phyloP scores from a whole-genome alignment of 2,888 invertebrate genomes.

The Belgica antarctica region DNA sequence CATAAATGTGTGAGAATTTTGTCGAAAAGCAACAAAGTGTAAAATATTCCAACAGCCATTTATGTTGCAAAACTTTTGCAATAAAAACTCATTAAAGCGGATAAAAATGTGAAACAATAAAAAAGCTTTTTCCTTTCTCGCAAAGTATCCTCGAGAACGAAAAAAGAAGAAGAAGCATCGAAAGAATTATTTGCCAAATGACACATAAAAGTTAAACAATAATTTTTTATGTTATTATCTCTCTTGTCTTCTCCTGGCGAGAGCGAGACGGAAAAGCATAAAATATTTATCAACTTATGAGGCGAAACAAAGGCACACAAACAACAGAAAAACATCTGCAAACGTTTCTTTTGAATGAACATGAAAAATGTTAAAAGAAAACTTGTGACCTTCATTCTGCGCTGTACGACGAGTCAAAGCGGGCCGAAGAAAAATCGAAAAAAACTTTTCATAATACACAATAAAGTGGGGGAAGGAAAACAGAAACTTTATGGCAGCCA shows the following conservation, averaged over 20 bases:
- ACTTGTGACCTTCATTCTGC: background rate
- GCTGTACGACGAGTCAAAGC: background rate
- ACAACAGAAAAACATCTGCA: conserved; percentile 25
- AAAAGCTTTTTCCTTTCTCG: conserved; percentile 12
- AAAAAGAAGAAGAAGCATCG: conserved; percentile 13
- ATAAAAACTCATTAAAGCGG: conserved; percentile 42
- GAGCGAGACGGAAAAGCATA: background rate
- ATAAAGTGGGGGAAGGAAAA: background rate
- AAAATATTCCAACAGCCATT: conserved; percentile 24
- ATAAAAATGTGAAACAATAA: conserved; percentile 42
- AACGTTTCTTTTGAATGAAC: background rate
- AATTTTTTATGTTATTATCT: conserved; percentile 29
- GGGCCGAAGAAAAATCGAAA: background rate
- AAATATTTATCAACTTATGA: conserved; percentile 25
- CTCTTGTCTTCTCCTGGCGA: background rate
- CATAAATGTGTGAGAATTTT: conserved; percentile 19
- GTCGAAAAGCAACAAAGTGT: conserved; percentile 37
- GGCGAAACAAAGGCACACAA: background rate
- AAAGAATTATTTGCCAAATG: conserved; percentile 17
- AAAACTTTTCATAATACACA: background rate
- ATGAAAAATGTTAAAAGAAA: background rate
- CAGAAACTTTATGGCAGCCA: background rate
- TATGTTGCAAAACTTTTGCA: conserved; percentile 32
- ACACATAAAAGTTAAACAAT: conserved; percentile 29
- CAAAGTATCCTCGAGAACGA: background rate